Evolutionary conservation across 2,888 invertebrate genomes (phyloP).

Genomic region (Lithodes maja): DNA sequence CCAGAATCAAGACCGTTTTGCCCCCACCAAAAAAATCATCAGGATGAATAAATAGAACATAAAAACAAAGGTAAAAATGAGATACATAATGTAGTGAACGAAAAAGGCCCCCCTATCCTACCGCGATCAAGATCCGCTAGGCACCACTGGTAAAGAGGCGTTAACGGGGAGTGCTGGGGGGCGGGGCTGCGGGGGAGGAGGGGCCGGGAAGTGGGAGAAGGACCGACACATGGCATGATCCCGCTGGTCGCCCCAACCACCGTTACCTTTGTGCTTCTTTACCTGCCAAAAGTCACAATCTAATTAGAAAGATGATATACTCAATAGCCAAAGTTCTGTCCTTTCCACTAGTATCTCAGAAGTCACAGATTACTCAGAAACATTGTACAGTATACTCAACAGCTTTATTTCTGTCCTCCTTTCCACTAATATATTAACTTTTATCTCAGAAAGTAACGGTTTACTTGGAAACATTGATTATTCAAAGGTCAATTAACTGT

Average conservation of each 20-base stretch:
- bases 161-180: background rate
- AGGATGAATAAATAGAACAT: background rate
- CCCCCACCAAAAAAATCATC: background rate
- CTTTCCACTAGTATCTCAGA: no score
- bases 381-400: no score
- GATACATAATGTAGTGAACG: no score
- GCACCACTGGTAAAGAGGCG: background rate
- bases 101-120: background rate
- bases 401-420: no score
- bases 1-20: background rate
- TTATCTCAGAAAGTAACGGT: no score
- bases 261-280: slow-evolving; percentile 91
- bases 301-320: no score
- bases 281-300: slow-evolving; percentile 26
- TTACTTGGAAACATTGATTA: no score
- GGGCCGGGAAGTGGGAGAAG: slow-evolving; percentile 37
- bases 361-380: no score
- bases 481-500: no score
- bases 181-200: background rate
- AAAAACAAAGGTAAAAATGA: no score
- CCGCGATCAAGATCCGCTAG: slow-evolving; percentile 55
- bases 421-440: no score
- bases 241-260: slow-evolving; percentile 97
- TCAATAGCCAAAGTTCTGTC: no score
- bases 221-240: slow-evolving; percentile 85